Conservation (phyloP, 1,140 invertebrate species). For the Nasonia longicornis region DNA sequence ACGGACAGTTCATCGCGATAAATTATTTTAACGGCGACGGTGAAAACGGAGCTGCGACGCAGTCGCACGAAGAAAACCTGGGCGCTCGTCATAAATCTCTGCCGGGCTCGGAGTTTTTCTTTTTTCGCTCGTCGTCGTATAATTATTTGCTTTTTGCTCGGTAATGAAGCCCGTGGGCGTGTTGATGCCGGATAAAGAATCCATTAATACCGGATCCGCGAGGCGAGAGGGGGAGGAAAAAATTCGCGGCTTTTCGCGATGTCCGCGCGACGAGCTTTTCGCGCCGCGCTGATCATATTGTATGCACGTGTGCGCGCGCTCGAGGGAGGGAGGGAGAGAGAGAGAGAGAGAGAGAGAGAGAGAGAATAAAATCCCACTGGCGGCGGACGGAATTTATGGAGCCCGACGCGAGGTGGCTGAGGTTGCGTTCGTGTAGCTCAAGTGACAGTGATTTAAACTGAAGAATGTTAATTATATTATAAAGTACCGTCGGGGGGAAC, state of each 20-base stretch:
- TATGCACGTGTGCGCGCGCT: neutral
- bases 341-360: neutral
- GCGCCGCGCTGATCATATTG: neutral
- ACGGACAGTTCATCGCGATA: constrained; percentile 30
- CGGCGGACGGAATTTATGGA: constrained; percentile 14
- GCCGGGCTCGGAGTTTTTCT: neutral
- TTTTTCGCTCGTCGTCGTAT: neutral
- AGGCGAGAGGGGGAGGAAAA: neutral
- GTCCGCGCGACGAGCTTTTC: constrained; percentile 1
- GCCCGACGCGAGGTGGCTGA: neutral
- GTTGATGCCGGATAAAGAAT: neutral
- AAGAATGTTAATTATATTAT: constrained; percentile 35
- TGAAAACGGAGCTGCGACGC: constrained; percentile 9
- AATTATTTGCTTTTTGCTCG: constrained; percentile 2
- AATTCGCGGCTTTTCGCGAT: neutral
- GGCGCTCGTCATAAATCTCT: constrained; percentile 28
- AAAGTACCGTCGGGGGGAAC: neutral
- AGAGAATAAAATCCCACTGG: neutral
- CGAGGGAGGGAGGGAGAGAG: too few species aligned
- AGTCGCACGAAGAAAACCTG: constrained; percentile 13
- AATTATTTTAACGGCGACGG: constrained; percentile 37
- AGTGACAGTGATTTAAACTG: constrained; percentile 17
- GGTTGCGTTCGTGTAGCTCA: neutral
- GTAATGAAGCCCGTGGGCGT: neutral
- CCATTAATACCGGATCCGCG: neutral